These are phyloP conservation scores for Cyphomyrus discorhynchus DNA, from an alignment of 2,113 vertebrate genomes.

Conservation along the genomic window DNA sequence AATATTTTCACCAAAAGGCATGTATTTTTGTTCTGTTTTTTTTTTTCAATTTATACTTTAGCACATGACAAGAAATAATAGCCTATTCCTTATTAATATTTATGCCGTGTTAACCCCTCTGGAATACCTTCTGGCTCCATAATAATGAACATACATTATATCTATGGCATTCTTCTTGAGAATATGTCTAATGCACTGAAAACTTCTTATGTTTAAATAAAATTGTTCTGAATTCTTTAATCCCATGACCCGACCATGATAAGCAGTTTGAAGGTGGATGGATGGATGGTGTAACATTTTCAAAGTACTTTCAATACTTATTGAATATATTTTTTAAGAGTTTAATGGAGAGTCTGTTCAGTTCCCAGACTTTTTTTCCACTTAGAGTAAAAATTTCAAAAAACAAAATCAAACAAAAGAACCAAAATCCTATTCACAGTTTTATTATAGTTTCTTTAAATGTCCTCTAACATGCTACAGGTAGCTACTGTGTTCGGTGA, in stretches of 20 bases:
- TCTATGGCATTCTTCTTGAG: not conserved
- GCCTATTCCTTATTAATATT: conserved; percentile 15
- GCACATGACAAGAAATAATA: conserved; percentile 4
- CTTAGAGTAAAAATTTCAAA: not conserved
- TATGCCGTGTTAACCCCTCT: conserved; percentile 35
- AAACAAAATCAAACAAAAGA: not conserved
- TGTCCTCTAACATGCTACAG: not conserved
- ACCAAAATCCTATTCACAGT: not conserved
- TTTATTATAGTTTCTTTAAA: not conserved
- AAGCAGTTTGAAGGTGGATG: not conserved
- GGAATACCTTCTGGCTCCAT: conserved; percentile 1
- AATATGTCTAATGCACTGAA: not conserved
- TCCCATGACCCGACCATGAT: not conserved
- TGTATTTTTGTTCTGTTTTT: conserved; percentile 1
- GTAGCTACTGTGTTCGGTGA: not conserved
- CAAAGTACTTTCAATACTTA: not conserved
- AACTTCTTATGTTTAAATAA: not conserved
- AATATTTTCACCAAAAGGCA: conserved; percentile 16
- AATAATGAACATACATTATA: conserved; percentile 21
- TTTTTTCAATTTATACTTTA: not conserved
- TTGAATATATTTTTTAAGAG: not conserved
- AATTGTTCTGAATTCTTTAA: not conserved
- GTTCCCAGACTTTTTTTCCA: not conserved
- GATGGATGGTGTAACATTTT: not conserved
- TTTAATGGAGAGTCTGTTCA: not conserved